Evolutionary conservation across 2,888 invertebrate species (phyloP), one percentile per base, ranked within the genome.

Genomic region (Dicyrtoma fusca): DNA sequence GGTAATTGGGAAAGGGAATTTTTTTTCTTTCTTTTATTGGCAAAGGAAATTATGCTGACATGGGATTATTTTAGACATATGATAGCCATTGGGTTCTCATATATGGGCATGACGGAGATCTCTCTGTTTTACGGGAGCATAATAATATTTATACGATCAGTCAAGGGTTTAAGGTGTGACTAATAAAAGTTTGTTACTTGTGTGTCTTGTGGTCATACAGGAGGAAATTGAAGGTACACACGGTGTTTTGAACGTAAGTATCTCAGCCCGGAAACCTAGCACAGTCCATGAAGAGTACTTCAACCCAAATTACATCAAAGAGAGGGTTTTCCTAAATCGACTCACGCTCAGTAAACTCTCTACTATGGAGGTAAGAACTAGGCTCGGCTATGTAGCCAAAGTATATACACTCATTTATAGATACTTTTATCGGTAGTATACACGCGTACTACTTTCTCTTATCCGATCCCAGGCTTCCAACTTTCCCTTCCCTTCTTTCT

Each of bases 321-420:
- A 97, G 83, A 87, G 92, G 23, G 94, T 97, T n/a, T 97, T 97
- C 83, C 85, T 97, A 19, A 95, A 97, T 82, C 87, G 96, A 44
- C 90, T 91, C 0, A 91, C 94, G 11, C 85, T 97, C 23, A 94
- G 95, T 0, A 87, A 93, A 73, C 85, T 97, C 3, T 93, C 96
- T 3, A 94, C 94, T 0, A 91, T 96, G 4, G 92, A 92, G 87
- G 90, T 85, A 81, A 79, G 82, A 19, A 14, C 17, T 25, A 25
- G 10, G 49, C 61, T 13, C 1, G 21, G n/a, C 8, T 45, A 63
- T 63, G n/a, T n/a, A n/a, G n/a, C n/a, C n/a, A n/a, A n/a, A n/a
- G n/a, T n/a, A n/a, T n/a, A n/a, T n/a, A n/a, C n/a, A n/a, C n/a
- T n/a, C n/a, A n/a, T n/a, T n/a, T n/a, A n/a, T n/a, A n/a, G n/a